These are phyloP conservation scores for Lucilia cuprina DNA, from an alignment of 1,140 invertebrate genomes.

Conservation along the genomic window DNA sequence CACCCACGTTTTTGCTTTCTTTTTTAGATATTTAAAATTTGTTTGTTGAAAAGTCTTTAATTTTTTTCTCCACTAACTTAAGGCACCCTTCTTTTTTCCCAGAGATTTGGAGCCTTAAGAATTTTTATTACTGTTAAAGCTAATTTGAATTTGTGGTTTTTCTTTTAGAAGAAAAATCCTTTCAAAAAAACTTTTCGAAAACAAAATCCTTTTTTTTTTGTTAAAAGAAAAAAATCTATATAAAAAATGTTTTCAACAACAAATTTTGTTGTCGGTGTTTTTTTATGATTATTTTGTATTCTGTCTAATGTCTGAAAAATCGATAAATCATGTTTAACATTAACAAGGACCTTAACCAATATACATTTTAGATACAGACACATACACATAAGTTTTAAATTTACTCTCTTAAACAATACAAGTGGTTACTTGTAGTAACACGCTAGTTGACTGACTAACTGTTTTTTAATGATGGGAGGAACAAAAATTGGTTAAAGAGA, in stretches of 20 bases:
- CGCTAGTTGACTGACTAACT: neutral
- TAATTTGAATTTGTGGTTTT: constrained; percentile 18
- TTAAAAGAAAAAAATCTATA: neutral
- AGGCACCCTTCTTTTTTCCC: neutral
- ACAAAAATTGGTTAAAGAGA: neutral
- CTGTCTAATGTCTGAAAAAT: neutral
- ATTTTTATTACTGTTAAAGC: neutral
- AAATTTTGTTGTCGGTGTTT: neutral
- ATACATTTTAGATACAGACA: neutral
- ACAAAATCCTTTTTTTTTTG: neutral
- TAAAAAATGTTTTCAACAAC: neutral
- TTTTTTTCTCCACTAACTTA: neutral
- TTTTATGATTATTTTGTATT: neutral
- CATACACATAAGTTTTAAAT: neutral
- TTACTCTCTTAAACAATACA: neutral
- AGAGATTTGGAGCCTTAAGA: neutral
- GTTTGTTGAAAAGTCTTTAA: neutral
- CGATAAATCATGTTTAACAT: constrained; percentile 17
- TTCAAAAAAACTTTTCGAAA: neutral
- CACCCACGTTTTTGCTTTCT: neutral
- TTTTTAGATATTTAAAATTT: neutral
- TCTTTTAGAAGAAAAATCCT: neutral
- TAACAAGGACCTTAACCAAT: constrained; percentile 17
- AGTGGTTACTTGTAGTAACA: constrained; percentile 17
- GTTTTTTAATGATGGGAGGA: neutral